Evolutionary conservation across 2,797 vertebrate genomes (phyloP).

Genomic region (Menidia menidia): DNA sequence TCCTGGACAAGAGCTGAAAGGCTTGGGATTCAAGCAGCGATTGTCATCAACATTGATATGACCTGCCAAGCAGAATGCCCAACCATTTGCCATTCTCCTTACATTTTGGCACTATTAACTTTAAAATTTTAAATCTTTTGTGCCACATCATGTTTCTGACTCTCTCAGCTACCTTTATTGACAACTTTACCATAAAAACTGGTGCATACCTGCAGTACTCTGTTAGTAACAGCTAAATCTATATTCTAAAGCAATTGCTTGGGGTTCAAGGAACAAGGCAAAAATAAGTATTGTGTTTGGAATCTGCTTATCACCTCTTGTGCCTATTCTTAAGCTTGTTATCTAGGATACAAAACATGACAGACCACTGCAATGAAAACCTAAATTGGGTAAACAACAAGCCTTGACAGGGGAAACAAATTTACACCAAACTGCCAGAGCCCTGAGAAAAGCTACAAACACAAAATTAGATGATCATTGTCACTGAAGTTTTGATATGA

Average conservation of each 20-base stretch:
- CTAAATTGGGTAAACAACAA: neutral
- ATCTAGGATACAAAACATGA: constrained; percentile 5
- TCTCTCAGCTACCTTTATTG: too few relatives aligned
- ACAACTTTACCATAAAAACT: too few relatives aligned
- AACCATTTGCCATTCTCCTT: too few relatives aligned
- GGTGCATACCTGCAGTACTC: too few relatives aligned
- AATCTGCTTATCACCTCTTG: constrained; percentile 1
- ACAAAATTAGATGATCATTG: neutral
- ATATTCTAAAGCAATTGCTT: neutral
- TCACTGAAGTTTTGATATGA: constrained; percentile 19
- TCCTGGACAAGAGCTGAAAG: too few relatives aligned
- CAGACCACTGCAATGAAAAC: constrained; percentile 13
- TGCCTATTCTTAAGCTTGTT: constrained; percentile 19
- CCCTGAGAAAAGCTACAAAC: neutral
- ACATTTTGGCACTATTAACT: too few relatives aligned
- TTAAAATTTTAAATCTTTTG: neutral
- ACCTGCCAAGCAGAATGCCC: too few relatives aligned
- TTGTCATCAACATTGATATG: neutral
- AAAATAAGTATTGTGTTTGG: constrained; percentile 8
- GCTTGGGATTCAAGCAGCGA: neutral
- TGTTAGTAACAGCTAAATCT: neutral
- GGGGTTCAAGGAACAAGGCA: neutral
- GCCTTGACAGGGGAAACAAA: neutral
- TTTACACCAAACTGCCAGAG: neutral
- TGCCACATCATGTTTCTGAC: too few relatives aligned